Evolutionary conservation across 2,797 vertebrate species (phyloP), one percentile per base, ranked within the genome.

Genomic region (Phoxinus dragarum): DNA sequence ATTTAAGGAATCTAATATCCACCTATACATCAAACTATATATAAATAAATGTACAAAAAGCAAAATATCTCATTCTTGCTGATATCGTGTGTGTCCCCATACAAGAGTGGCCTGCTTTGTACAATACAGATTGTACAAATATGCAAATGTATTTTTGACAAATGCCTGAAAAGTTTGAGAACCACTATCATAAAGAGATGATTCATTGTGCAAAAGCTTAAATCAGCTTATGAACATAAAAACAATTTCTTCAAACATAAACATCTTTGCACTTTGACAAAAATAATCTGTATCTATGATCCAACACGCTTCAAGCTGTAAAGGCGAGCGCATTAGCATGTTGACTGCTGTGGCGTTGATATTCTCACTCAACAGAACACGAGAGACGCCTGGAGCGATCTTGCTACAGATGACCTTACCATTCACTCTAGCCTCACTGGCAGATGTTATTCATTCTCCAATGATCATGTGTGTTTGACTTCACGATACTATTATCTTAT

Each of bases 291-390:
- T 21, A 77, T 76, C 52, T 36, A 56, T 19, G 14, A 69, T 49
- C 81, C 71, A 34, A 69, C 34, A 19, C 6, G n/a, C 49, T 82
- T 67, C 80, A 69, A 80, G 36, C 68, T 34, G 80, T 5, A 23
- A 71, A 74, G 23, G 19, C 4, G 16, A 42, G 75, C 9, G 34
- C 72, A 85, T 85, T 74, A 68, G 40, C 40, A 67, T 81, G 68
- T 56, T 67, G 47, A 88, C 69, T 74, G 68, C 54, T 44, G 75
- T 80, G 38, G 38, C 31, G 42, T 44, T 74, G 31, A 71, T 56
- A 56, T 81, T 71, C 66, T 86, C 84, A 72, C 54, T 85, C 87
- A 74, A 42, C 31, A 68, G 76, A 74, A 69, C 23, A 5, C 71
- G 40, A 68, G 75, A 31, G 47, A 73, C 1, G 75, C 87, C 31